These are phyloP conservation scores for Cydia splendana DNA, from an alignment of 1,140 invertebrate species.

Conservation along the genomic window DNA sequence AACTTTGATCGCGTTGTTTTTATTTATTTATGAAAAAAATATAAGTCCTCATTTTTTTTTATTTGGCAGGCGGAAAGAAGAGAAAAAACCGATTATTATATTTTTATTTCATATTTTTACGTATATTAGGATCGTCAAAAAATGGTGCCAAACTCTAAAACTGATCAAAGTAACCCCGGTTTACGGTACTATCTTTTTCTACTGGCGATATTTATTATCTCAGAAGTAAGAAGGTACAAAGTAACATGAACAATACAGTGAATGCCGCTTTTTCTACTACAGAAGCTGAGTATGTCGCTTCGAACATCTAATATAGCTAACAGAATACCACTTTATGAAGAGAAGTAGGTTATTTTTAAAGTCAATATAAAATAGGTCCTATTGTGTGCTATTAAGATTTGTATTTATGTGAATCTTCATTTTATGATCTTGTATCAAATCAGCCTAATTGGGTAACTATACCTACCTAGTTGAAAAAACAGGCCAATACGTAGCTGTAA, in stretches of 20 bases:
- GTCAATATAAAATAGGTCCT: not conserved
- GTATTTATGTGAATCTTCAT: not conserved
- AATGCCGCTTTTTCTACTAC: not conserved
- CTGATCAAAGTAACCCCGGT: too few relatives aligned
- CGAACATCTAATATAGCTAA: slow-evolving; percentile 4
- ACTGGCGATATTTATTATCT: not conserved
- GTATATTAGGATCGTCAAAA: too few relatives aligned
- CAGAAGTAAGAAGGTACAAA: not conserved
- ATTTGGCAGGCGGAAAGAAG: too few relatives aligned
- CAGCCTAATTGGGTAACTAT: not conserved
- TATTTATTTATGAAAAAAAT: too few relatives aligned
- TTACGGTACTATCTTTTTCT: not conserved
- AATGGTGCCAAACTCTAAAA: too few relatives aligned
- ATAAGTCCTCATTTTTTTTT: too few relatives aligned
- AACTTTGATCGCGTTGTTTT: too few relatives aligned
- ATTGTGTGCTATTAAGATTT: not conserved
- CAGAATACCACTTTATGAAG: slow-evolving; percentile 16
- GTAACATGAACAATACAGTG: not conserved
- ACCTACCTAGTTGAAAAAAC: not conserved
- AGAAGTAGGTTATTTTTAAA: slow-evolving; percentile 9
- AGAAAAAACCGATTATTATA: too few relatives aligned
- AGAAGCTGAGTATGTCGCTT: slow-evolving; percentile 11
- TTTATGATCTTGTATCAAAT: slow-evolving; percentile 15
- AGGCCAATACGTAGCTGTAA: not conserved
- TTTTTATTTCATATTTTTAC: too few relatives aligned